Evolutionary conservation across 2,888 invertebrate species (phyloP).

Genomic region (Dascillus cervinus): DNA sequence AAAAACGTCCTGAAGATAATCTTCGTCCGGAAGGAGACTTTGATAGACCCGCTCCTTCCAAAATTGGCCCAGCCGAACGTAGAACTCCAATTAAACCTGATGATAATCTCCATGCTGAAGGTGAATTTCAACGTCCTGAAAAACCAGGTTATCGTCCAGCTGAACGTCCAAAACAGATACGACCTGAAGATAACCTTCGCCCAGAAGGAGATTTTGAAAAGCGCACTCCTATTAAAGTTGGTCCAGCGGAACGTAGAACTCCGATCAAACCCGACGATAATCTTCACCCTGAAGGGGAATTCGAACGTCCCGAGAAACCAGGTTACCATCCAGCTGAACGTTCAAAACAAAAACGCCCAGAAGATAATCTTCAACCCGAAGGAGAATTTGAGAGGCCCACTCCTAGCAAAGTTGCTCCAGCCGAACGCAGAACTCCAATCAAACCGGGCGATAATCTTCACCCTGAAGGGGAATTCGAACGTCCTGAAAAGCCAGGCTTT

Average conservation of each 20-base stretch:
- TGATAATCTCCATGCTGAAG: conserved; percentile 50
- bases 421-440: conserved; percentile 36
- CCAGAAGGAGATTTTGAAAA: conserved; percentile 50
- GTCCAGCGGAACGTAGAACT: conserved; percentile 39
- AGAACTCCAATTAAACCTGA: conserved; percentile 38
- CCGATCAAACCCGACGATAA: conserved; percentile 49
- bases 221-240: conserved; percentile 41
- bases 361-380: conserved; percentile 42
- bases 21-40: conserved; percentile 51
- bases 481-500: conserved; percentile 29
- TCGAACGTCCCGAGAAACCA: conserved; percentile 38
- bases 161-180: conserved; percentile 47
- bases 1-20: conserved; percentile 45
- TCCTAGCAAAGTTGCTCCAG: conserved; percentile 29
- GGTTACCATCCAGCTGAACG: conserved; percentile 40
- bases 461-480: conserved; percentile 47
- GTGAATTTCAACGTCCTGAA: conserved; percentile 40
- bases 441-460: conserved; percentile 44
- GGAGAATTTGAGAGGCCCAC: conserved; percentile 46
- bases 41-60: conserved; percentile 35
- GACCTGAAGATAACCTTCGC: conserved; percentile 56
- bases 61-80: conserved; percentile 41
- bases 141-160: conserved; percentile 40
- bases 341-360: conserved; percentile 36
- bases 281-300: conserved; percentile 44